Conservation (phyloP, 1,140 invertebrate genomes). For the Scaptomyza montana region DNA sequence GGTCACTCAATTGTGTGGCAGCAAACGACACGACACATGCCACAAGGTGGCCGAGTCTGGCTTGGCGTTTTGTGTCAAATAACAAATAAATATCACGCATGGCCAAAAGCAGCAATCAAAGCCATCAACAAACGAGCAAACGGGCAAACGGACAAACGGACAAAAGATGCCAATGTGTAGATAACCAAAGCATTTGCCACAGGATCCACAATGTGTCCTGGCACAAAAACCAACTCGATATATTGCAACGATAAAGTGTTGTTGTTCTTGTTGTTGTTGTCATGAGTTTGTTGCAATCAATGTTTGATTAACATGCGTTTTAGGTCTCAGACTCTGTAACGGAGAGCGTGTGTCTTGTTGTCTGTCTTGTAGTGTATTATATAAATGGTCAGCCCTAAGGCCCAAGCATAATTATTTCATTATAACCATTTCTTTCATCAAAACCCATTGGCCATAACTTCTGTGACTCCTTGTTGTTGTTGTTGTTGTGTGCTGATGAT, state of each 20-base stretch:
- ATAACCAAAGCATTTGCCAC: slow-evolving; percentile 61
- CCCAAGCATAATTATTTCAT: slow-evolving; percentile 82
- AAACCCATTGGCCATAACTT: slow-evolving; percentile 65
- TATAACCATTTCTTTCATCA: slow-evolving; percentile 81
- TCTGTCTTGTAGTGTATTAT: slow-evolving; percentile 44
- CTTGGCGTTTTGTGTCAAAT: slow-evolving; percentile 72
- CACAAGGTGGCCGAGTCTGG: slow-evolving; percentile 50
- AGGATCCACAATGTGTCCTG: slow-evolving; percentile 32
- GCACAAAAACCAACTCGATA: slow-evolving; percentile 51
- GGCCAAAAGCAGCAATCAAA: slow-evolving; percentile 80
- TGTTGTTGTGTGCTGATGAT: slow-evolving; percentile 57
- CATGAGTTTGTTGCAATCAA: slow-evolving; percentile 61
- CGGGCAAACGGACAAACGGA: slow-evolving; percentile 46
- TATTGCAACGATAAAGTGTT: slow-evolving; percentile 61
- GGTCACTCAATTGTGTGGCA: slow-evolving; percentile 71
- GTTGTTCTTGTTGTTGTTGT: slow-evolving; percentile 33
- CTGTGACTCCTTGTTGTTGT: slow-evolving; percentile 59
- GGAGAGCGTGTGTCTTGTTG: background rate
- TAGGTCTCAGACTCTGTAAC: slow-evolving; percentile 43
- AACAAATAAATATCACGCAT: slow-evolving; percentile 83
- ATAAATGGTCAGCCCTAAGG: slow-evolving; percentile 57
- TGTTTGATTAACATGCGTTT: slow-evolving; percentile 69
- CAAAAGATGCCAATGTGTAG: slow-evolving; percentile 63
- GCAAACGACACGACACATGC: slow-evolving; percentile 59
- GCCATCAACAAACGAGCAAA: slow-evolving; percentile 62